These are phyloP conservation scores for Aproaerema taeniolella DNA, from an alignment of 2,888 invertebrate species.

Conservation along the genomic window DNA sequence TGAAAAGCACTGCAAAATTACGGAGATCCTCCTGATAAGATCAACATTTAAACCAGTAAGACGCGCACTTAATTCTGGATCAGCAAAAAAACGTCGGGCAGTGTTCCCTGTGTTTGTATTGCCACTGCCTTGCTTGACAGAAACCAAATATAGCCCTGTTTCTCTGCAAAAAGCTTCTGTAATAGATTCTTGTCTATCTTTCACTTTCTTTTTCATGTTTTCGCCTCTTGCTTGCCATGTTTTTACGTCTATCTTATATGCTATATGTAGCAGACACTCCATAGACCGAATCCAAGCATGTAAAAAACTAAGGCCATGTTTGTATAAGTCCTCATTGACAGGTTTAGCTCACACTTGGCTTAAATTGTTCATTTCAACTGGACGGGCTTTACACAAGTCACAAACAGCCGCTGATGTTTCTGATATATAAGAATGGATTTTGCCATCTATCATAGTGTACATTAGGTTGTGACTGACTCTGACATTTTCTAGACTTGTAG, in stretches of 20 bases:
- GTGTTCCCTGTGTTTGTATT: constrained; percentile 17
- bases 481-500: neutral
- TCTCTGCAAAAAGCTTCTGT: constrained; percentile 12
- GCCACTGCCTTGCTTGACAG: constrained; percentile 17
- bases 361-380: constrained; percentile 12
- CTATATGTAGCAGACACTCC: constrained; percentile 19
- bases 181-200: constrained; percentile 9
- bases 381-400: constrained; percentile 11
- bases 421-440: constrained; percentile 11
- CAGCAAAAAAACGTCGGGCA: constrained; percentile 15
- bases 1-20: constrained; percentile 18
- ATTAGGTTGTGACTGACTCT: constrained; percentile 4
- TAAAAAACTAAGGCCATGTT: constrained; percentile 11
- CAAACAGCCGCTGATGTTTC: constrained; percentile 9
- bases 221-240: constrained; percentile 9
- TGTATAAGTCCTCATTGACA: neutral
- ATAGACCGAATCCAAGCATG: constrained; percentile 16
- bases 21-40: constrained; percentile 16
- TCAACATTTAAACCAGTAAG: constrained; percentile 19
- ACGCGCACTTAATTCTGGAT: constrained; percentile 19
- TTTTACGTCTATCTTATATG: constrained; percentile 14
- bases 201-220: neutral
- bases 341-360: neutral
- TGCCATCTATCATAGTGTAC: constrained; percentile 13
- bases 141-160: constrained; percentile 14